Evolutionary conservation across 2,113 vertebrate species (phyloP).

Genomic region (Melierax canorus): DNA sequence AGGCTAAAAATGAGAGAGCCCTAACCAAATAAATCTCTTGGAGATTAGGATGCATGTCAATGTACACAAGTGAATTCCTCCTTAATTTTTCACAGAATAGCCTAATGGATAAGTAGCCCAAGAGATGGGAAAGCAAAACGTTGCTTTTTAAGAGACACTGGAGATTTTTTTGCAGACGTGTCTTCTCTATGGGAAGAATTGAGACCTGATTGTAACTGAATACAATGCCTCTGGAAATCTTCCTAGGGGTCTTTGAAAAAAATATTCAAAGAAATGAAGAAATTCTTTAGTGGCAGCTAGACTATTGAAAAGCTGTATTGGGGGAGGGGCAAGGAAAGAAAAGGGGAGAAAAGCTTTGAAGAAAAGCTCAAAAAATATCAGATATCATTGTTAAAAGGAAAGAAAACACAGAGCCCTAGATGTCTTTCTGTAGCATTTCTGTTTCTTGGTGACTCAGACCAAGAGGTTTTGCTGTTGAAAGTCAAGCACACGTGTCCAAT

Average conservation of each 20-base stretch:
- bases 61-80: neutral
- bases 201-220: neutral
- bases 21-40: neutral
- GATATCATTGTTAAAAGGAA: neutral
- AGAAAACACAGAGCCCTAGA: neutral
- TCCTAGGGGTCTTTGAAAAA: neutral
- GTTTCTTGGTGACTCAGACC: neutral
- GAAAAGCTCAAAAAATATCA: neutral
- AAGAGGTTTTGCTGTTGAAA: neutral
- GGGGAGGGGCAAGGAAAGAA: neutral
- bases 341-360: neutral
- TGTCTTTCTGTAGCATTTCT: neutral
- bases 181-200: neutral
- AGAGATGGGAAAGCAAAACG: neutral
- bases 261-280: neutral
- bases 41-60: neutral
- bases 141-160: neutral
- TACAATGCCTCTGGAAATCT: neutral
- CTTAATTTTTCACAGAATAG: neutral
- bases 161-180: neutral
- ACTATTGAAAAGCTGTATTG: neutral
- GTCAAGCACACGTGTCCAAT: neutral
- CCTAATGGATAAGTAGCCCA: neutral
- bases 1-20: neutral
- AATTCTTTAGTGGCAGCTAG: neutral